Evolutionary conservation across 2,113 vertebrate genomes (phyloP).

Genomic region (Cairina moschata): DNA sequence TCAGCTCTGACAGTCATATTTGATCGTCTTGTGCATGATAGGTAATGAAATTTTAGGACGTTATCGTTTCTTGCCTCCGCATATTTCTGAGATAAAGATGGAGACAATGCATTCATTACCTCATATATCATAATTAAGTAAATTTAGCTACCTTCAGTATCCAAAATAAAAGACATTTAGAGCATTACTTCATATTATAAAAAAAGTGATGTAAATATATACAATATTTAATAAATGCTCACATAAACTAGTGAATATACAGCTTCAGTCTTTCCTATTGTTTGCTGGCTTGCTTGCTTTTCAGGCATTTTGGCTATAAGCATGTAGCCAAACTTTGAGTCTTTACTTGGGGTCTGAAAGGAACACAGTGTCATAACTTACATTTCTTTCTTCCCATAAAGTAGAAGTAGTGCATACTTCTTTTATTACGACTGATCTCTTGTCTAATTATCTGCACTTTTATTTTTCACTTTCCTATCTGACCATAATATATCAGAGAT

Average conservation of each 20-base stretch:
- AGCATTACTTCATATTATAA: background rate
- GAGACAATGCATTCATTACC: background rate
- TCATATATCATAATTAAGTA: background rate
- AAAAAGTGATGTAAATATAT: background rate
- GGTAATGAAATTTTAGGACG: background rate
- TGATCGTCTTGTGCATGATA: background rate
- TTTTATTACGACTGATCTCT: background rate
- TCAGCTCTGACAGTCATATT: background rate
- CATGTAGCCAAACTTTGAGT: background rate
- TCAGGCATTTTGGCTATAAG: background rate
- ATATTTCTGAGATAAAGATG: background rate
- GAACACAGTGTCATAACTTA: background rate
- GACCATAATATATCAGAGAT: background rate
- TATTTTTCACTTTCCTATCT: background rate
- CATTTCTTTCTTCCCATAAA: background rate
- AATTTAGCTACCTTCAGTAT: background rate
- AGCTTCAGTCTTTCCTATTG: background rate
- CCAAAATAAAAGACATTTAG: background rate
- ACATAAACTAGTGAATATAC: background rate
- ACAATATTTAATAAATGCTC: background rate
- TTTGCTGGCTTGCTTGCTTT: background rate
- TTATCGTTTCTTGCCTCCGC: background rate
- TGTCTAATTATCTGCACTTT: background rate
- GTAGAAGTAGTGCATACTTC: background rate
- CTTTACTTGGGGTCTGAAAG: background rate